Evolutionary conservation across 2,113 vertebrate species (phyloP), one percentile per base, ranked within the genome.

Genomic region (Etheostoma cragini): DNA sequence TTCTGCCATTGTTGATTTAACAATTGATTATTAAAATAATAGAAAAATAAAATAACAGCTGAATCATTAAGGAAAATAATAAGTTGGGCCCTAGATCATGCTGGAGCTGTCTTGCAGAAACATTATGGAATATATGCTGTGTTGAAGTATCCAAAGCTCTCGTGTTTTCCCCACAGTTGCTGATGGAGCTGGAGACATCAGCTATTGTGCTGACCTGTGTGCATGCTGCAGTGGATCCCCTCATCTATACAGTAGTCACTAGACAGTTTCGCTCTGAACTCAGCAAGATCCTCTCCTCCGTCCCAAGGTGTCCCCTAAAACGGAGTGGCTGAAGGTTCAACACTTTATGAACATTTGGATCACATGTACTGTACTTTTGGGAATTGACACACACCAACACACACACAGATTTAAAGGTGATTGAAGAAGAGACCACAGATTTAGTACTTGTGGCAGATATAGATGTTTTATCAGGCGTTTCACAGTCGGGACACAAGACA

Each of bases 401-500:
- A 42, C 50, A 17, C 11, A 38, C n/a, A 42, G 35, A 83, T 45
- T 72, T 1, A 68, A 26, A 88, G 63, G 52, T 11, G 8, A 6
- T 46, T 57, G 75, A 90, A 87, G 45, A 85, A 88, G 56, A 89
- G 58, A 30, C 62, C 65, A 87, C 72, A 88, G 69, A 80, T 45
- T 16, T 70, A 70, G 72, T 85, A 81, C 91, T 93, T 91, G 91
- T 95, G 95, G 94, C 94, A 96, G 93, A 95, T 94, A 95, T 93
- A 95, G 93, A 94, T 92, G 88, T 94, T 91, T 95, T 95, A 95
- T 95, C 94, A 95, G 94, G 92, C 89, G 87, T 91, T 95, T 95
- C 94, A 96, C 94, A 95, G 94, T 94, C 26, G 86, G 92, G 95
- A 95, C 94, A 95, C 94, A 93, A 95, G 95, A 96, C 95, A 94